These are phyloP conservation scores for Hyppa rectilinea DNA, from an alignment of 2,888 invertebrate species.

Conservation along the genomic window DNA sequence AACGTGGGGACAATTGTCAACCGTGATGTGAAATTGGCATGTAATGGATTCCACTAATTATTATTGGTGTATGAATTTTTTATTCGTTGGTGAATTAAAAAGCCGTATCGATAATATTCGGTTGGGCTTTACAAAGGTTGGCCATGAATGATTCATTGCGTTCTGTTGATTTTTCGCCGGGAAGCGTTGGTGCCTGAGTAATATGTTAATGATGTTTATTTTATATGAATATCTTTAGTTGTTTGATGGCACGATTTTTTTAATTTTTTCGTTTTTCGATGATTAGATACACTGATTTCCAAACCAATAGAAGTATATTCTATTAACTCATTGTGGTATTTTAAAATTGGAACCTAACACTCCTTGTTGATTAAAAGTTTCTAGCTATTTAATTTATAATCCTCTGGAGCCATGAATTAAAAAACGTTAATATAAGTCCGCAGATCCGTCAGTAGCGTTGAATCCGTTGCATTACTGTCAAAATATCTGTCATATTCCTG, in stretches of 20 bases:
- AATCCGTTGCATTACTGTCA: conserved; percentile 90
- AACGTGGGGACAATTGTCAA: conserved; percentile 62
- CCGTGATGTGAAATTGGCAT: conserved; percentile 76
- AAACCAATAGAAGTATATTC: background rate
- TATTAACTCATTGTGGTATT: background rate
- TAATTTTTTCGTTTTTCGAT: background rate
- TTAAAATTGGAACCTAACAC: background rate
- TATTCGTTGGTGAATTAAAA: conserved; percentile 66
- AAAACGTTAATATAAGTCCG: conserved; percentile 75
- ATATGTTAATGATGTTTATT: conserved; percentile 79
- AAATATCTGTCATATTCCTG: conserved; percentile 90
- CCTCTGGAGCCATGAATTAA: conserved; percentile 59
- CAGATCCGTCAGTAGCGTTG: conserved; percentile 71
- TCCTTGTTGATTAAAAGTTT: conserved; percentile 17
- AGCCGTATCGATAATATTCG: conserved; percentile 76
- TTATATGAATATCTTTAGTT: conserved; percentile 62
- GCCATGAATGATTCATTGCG: conserved; percentile 84
- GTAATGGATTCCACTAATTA: conserved; percentile 82
- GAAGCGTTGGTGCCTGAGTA: conserved; percentile 84
- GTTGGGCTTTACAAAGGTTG: conserved; percentile 77
- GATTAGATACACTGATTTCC: background rate
- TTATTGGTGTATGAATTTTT: conserved; percentile 75
- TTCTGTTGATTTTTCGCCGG: conserved; percentile 83
- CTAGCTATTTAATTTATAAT: conserved; percentile 16
- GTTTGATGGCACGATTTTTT: background rate